Conservation (phyloP, 2,888 invertebrate genomes). For the Lasioglossum morio region DNA sequence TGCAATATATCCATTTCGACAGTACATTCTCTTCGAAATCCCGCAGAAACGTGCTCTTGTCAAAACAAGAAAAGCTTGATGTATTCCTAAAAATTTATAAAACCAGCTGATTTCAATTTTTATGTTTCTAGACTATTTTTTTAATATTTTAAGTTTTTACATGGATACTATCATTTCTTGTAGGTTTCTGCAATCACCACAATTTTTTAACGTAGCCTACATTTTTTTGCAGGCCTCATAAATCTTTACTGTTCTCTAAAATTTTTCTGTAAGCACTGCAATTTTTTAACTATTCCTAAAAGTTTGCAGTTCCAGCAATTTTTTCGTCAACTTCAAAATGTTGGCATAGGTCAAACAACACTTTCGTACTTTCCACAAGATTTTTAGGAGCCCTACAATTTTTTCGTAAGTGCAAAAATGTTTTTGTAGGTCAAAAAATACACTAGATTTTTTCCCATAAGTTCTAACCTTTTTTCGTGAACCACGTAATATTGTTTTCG, state of each 20-base stretch:
- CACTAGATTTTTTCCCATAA: no score
- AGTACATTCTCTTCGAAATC: background rate
- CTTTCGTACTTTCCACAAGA: background rate
- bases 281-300: background rate
- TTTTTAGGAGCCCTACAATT: background rate
- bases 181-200: background rate
- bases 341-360: background rate
- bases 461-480: no score
- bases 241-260: background rate
- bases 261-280: background rate
- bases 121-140: background rate
- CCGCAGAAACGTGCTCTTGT: background rate
- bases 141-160: background rate
- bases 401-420: background rate
- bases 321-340: background rate
- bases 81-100: background rate
- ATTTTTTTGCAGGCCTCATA: no score
- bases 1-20: no score
- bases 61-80: background rate
- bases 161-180: background rate
- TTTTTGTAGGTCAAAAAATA: background rate
- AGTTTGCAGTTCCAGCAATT: background rate
- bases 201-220: background rate
- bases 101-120: background rate
- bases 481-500: no score